These are phyloP conservation scores for Anoncus sp. DNA, from an alignment of 2,888 invertebrate genomes.

Conservation along the genomic window DNA sequence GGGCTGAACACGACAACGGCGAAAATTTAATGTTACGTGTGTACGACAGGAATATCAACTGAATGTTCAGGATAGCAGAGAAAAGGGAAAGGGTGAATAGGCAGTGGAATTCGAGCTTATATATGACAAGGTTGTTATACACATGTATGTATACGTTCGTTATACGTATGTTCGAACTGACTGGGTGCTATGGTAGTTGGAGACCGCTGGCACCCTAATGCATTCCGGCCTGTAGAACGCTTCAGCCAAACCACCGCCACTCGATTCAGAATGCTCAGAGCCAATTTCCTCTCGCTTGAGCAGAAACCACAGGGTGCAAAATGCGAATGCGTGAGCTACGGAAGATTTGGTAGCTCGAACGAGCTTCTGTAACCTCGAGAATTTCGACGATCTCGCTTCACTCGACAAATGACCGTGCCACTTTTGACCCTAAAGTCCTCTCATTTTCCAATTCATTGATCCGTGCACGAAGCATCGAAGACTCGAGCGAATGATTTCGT, in stretches of 20 bases:
- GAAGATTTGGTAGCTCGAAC: slow-evolving; percentile 12
- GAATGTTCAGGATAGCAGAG: slow-evolving; percentile 9
- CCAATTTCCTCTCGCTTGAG: slow-evolving; percentile 57
- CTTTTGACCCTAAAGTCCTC: background rate
- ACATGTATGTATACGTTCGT: slow-evolving; percentile 10
- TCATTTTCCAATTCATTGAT: background rate
- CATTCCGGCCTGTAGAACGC: slow-evolving; percentile 43
- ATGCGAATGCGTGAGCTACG: slow-evolving; percentile 24
- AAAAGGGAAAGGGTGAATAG: slow-evolving; percentile 31
- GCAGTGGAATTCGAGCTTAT: slow-evolving; percentile 19
- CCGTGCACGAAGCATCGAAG: background rate
- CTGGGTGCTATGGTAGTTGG: slow-evolving; percentile 34
- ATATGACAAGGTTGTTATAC: slow-evolving; percentile 15
- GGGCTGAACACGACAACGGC: background rate
- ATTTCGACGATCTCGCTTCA: slow-evolving; percentile 25
- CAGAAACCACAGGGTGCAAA: slow-evolving; percentile 38
- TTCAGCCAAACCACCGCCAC: slow-evolving; percentile 39
- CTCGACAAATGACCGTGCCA: slow-evolving; percentile 25
- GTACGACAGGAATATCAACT: slow-evolving; percentile 26
- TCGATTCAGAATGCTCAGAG: slow-evolving; percentile 54
- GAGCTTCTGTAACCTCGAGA: slow-evolving; percentile 5
- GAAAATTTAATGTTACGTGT: slow-evolving; percentile 18
- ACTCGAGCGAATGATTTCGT: background rate
- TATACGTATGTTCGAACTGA: slow-evolving; percentile 21
- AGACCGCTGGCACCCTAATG: slow-evolving; percentile 56